These are phyloP conservation scores for Clistopyga incitator DNA, from an alignment of 2,888 invertebrate species.

Conservation along the genomic window DNA sequence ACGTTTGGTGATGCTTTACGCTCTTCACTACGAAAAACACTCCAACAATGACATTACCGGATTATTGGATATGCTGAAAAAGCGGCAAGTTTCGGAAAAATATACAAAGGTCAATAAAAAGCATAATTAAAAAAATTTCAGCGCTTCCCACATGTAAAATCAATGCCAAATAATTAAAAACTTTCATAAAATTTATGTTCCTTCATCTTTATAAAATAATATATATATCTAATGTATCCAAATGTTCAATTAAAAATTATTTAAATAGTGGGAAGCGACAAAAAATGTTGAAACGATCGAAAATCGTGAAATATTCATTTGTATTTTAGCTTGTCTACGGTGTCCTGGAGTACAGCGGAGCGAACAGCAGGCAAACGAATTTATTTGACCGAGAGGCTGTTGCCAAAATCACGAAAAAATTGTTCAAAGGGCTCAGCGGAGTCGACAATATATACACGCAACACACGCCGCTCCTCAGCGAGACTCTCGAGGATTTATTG, in stretches of 20 bases:
- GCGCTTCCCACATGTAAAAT: too few species aligned
- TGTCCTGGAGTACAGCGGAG: slow-evolving; percentile 94
- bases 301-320: not conserved
- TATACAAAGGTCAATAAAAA: slow-evolving; percentile 78
- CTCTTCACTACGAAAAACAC: slow-evolving; percentile 96
- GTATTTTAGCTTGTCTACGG: slow-evolving; percentile 86
- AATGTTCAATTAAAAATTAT: too few species aligned
- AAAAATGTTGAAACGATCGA: too few species aligned
- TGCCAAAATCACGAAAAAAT: slow-evolving; percentile 95
- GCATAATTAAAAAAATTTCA: not conserved
- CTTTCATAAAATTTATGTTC: too few species aligned
- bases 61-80: slow-evolving; percentile 90
- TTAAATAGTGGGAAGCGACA: too few species aligned
- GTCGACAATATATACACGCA: slow-evolving; percentile 99
- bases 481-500: slow-evolving; percentile 94
- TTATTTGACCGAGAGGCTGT: slow-evolving; percentile 94
- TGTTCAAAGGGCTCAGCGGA: slow-evolving; percentile 95
- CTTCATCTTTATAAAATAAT: too few species aligned
- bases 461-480: slow-evolving; percentile 96
- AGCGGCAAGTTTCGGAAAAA: slow-evolving; percentile 89
- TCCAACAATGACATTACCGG: slow-evolving; percentile 92
- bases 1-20: slow-evolving; percentile 96
- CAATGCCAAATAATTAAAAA: too few species aligned
- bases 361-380: slow-evolving; percentile 92
- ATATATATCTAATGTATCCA: too few species aligned